Base-by-base conservation (phyloP, 2,888 invertebrate genomes). In the Agriopis marginaria region DNA sequence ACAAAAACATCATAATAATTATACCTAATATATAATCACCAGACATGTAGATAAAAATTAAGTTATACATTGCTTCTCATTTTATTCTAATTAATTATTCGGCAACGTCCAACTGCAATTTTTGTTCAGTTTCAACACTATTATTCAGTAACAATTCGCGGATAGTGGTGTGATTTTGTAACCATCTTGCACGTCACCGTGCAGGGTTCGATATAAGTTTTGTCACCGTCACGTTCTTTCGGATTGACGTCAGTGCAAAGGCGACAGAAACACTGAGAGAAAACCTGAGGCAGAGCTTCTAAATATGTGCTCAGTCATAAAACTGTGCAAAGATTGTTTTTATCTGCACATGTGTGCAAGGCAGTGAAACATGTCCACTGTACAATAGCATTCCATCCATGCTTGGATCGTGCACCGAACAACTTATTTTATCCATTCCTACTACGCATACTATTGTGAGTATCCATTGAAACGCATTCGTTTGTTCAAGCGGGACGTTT, bases 351-450 rank as follows among this genome's bases (percentile, higher is more conserved):
- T 81, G 79, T 81, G 81, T 74, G 66, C 73, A 77, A 71, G 75
- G 73, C 68, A 76, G 75, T 78, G 74, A 78, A 79, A 77, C 79
- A 72, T 75, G 56, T 72, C 74, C 67, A 69, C 78, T 77, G 76
- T 79, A 83, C 79, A 83, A 82, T 82, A 66, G 77, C 77, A 83
- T 86, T 84, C 85, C 84, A 80, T 84, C 85, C 84, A 80, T 78
- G 70, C 65, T 68, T 67, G 66, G 70, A 45, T 71, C 69, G 73
- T 66, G 70, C 74, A 74, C 73, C 73, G 63, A 71, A 72, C 67
- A 60, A 60, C 11, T 44, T 54, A 64, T 64, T 68, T 70, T 45
- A 68, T 71, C 67, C 61, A 67, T 70, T 71, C 71, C 64, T 71
- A 72, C 71, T 64, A 72, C 73, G 32, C 62, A 47, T 42, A 45